These are phyloP conservation scores for Lepisosteus oculatus DNA, from an alignment of 2,113 vertebrate species.

Conservation along the genomic window DNA sequence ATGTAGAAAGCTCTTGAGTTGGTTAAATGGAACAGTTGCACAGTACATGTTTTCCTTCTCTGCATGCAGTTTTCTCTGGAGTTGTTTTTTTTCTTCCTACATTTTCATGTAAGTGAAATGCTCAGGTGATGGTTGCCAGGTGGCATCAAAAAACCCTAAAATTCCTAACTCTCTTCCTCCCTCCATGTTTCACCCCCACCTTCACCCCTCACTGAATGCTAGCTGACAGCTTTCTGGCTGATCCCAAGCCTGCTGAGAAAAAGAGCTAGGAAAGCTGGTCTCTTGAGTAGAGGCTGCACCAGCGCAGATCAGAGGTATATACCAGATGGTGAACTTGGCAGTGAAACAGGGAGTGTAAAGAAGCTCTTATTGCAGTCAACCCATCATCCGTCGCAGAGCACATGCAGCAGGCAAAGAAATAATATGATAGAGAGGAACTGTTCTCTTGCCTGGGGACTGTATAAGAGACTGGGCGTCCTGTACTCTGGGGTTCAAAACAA, in stretches of 20 bases:
- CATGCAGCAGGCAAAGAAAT: slow-evolving; percentile 1
- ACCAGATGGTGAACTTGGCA: slow-evolving; percentile 39
- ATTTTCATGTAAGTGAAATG: slow-evolving; percentile 31
- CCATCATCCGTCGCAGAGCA: slow-evolving; percentile 26
- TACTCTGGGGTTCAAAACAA: not conserved
- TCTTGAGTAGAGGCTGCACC: slow-evolving; percentile 15
- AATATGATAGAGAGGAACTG: too few species aligned
- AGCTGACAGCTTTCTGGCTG: slow-evolving; percentile 27
- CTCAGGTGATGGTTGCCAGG: slow-evolving; percentile 27
- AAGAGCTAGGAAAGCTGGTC: slow-evolving; percentile 20
- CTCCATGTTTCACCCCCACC: too few species aligned
- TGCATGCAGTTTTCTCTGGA: slow-evolving; percentile 8
- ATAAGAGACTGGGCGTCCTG: not conserved
- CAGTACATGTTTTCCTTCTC: not conserved
- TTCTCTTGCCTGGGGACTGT: too few species aligned
- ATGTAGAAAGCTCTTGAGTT: not conserved
- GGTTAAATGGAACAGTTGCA: slow-evolving; percentile 12
- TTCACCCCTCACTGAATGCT: slow-evolving; percentile 14
- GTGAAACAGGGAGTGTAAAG: slow-evolving; percentile 16
- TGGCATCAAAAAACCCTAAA: slow-evolving; percentile 27
- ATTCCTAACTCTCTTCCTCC: slow-evolving; percentile 8
- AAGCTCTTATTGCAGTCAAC: slow-evolving; percentile 20
- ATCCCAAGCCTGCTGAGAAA: slow-evolving; percentile 27
- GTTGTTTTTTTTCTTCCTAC: slow-evolving; percentile 1
- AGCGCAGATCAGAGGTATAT: slow-evolving; percentile 29